These are phyloP conservation scores for Chlorodrepanis virens DNA, from an alignment of 2,113 vertebrate genomes.

Conservation along the genomic window DNA sequence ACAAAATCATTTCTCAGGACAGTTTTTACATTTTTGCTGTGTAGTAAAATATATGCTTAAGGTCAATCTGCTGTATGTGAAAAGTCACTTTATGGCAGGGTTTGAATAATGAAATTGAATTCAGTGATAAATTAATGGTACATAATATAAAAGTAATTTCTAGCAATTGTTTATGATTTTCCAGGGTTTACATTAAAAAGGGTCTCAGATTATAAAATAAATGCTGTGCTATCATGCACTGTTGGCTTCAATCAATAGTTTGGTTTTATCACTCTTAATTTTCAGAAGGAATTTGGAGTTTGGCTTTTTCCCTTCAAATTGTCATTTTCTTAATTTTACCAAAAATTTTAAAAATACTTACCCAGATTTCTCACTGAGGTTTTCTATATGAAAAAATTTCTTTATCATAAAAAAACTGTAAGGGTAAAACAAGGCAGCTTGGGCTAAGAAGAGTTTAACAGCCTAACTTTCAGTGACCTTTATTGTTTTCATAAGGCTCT, in stretches of 20 bases:
- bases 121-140: background rate
- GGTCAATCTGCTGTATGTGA: background rate
- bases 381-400: background rate
- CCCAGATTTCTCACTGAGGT: background rate
- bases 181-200: background rate
- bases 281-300: background rate
- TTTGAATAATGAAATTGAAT: background rate
- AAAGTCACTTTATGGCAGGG: background rate
- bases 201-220: background rate
- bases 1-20: conserved; percentile 2
- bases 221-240: background rate
- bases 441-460: conserved; percentile 36
- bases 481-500: conserved; percentile 20
- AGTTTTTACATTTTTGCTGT: background rate
- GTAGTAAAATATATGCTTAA: background rate
- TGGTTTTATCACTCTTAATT: background rate
- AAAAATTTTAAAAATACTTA: background rate
- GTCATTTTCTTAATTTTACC: background rate
- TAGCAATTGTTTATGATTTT: background rate
- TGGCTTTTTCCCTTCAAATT: background rate
- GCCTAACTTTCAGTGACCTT: background rate
- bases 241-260: background rate
- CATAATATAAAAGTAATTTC: background rate
- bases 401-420: background rate
- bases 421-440: background rate